Evolutionary conservation across 2,888 invertebrate genomes (phyloP).

Genomic region (Asteroscopus sphinx): DNA sequence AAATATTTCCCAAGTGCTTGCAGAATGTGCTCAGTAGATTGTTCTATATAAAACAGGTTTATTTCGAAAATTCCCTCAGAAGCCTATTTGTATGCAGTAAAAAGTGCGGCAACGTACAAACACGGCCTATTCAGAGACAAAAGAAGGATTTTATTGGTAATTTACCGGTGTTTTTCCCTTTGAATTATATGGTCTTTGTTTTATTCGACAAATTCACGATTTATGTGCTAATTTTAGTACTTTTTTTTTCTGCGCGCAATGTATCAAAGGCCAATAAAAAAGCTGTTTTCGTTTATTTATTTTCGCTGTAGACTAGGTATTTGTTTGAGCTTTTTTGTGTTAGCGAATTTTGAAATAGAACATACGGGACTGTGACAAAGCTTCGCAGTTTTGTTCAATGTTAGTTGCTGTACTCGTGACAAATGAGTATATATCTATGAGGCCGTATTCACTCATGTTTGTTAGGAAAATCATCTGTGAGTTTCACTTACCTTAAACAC

Average conservation of each 20-base stretch:
- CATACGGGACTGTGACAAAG: neutral
- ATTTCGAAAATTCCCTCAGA: slow-evolving; percentile 33
- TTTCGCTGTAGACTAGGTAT: slow-evolving; percentile 17
- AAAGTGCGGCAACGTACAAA: slow-evolving; percentile 46
- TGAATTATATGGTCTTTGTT: slow-evolving; percentile 55
- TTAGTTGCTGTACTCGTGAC: too few species aligned
- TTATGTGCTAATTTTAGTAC: slow-evolving; percentile 49
- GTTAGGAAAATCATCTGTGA: too few species aligned
- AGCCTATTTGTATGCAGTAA: slow-evolving; percentile 53
- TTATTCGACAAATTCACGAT: slow-evolving; percentile 50
- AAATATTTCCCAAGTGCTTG: slow-evolving; percentile 18
- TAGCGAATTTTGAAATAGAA: neutral
- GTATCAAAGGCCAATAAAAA: slow-evolving; percentile 42
- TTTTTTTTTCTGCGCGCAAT: slow-evolving; percentile 22
- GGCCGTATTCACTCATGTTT: too few species aligned
- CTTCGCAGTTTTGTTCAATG: too few species aligned
- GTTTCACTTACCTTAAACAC: too few species aligned
- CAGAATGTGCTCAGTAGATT: slow-evolving; percentile 19
- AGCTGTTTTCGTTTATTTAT: slow-evolving; percentile 28
- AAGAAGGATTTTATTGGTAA: slow-evolving; percentile 55
- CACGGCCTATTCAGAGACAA: slow-evolving; percentile 41
- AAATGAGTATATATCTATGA: too few species aligned
- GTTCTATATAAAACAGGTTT: slow-evolving; percentile 46
- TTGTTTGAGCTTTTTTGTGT: neutral
- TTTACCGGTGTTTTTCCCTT: slow-evolving; percentile 55